phyloP scores from a whole-genome alignment of 2,113 vertebrate species.

The Percina caprodes region DNA sequence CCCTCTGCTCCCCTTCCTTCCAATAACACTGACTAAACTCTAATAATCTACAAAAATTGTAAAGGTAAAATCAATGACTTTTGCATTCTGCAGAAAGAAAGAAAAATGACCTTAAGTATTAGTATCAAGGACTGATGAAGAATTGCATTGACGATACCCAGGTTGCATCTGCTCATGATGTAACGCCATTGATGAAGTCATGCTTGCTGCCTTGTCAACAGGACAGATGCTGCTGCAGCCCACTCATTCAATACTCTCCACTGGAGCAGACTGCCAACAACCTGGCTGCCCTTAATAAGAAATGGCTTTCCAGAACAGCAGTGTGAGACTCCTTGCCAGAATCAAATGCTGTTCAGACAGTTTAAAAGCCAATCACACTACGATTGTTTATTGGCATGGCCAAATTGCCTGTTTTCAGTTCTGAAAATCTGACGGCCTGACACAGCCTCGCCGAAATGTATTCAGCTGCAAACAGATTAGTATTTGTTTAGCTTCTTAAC shows the following conservation, averaged over 20 bases:
- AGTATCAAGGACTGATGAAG: conserved; percentile 26
- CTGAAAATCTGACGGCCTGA: conserved; percentile 33
- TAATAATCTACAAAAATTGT: neutral
- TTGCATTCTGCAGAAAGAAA: conserved; percentile 3
- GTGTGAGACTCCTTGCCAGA: conserved; percentile 41
- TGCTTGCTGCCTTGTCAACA: conserved; percentile 65
- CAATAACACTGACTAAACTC: neutral
- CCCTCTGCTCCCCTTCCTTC: no score
- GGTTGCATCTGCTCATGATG: conserved; percentile 57
- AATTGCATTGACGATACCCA: conserved; percentile 39
- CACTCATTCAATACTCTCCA: conserved; percentile 56
- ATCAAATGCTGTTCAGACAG: conserved; percentile 43
- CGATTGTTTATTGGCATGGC: conserved; percentile 45
- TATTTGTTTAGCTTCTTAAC: conserved; percentile 61
- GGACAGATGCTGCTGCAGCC: conserved; percentile 69
- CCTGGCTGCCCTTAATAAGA: conserved; percentile 66
- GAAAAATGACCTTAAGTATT: conserved; percentile 6
- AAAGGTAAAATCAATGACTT: neutral
- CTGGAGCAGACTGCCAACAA: conserved; percentile 62
- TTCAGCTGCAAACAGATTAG: conserved; percentile 60
- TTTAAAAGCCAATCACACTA: conserved; percentile 63
- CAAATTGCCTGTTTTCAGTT: conserved; percentile 37
- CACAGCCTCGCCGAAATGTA: conserved; percentile 29
- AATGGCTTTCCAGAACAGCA: conserved; percentile 56
- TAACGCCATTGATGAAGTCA: conserved; percentile 68